Percentiles rank a stretch among this genome's conserved stretches.
Evolutionary conservation across 2,113 vertebrate genomes (phyloP).

Genomic region (Perccottus glenii): DNA sequence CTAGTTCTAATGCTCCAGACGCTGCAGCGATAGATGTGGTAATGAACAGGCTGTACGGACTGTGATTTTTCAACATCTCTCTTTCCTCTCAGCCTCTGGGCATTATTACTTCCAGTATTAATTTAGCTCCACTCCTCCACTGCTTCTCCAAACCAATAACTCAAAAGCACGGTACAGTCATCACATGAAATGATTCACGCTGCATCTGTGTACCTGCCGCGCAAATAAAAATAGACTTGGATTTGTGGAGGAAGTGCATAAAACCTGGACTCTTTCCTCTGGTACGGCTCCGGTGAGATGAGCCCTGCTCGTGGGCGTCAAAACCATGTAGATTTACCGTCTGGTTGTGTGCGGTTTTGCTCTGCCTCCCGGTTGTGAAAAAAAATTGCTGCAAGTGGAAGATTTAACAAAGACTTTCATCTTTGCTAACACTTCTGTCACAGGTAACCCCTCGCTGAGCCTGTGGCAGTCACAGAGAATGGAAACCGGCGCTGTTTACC

Average conservation of each 20-base stretch:
- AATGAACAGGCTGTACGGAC: conserved; percentile 18
- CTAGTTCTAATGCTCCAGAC: conserved; percentile 16
- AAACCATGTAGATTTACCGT: conserved; percentile 40
- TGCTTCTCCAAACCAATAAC: conserved; percentile 23
- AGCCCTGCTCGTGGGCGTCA: conserved; percentile 24
- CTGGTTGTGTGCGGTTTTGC: conserved; percentile 36
- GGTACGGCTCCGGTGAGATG: conserved; percentile 34
- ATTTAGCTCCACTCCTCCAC: conserved; percentile 24
- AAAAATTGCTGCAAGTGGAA: conserved; percentile 49
- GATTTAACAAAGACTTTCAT: conserved; percentile 41
- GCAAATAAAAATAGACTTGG: background rate
- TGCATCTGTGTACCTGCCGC: conserved; percentile 16
- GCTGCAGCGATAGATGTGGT: conserved; percentile 1
- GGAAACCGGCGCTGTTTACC: conserved; percentile 18
- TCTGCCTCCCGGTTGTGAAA: conserved; percentile 49
- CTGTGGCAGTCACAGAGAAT: background rate
- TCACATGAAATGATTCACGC: conserved; percentile 30
- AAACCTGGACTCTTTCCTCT: conserved; percentile 9
- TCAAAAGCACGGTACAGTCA: conserved; percentile 28
- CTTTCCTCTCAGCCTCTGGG: conserved; percentile 22
- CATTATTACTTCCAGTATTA: conserved; percentile 27
- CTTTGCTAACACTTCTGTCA: conserved; percentile 16
- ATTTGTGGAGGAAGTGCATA: conserved; percentile 9
- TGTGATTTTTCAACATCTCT: conserved; percentile 23
- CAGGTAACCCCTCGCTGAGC: conserved; percentile 33